Conservation (phyloP, 2,888 invertebrate species). For the Drosophila picticornis region DNA sequence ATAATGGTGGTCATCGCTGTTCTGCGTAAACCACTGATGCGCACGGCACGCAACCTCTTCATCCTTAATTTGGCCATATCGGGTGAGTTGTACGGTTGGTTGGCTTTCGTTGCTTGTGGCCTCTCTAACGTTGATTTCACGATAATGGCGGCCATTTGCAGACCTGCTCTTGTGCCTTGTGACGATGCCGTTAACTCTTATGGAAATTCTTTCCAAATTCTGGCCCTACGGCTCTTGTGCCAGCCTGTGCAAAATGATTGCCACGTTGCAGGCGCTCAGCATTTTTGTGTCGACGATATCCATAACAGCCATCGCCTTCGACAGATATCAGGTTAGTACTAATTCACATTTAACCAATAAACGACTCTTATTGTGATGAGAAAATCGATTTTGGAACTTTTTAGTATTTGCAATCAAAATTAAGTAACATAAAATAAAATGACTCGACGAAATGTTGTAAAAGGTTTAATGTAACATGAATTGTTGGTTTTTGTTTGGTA, state of each 20-base stretch:
- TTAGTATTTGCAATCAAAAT: slow-evolving; percentile 5
- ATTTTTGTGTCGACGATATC: slow-evolving; percentile 97
- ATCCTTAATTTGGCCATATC: slow-evolving; percentile 95
- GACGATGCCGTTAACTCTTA: slow-evolving; percentile 95
- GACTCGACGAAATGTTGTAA: background rate
- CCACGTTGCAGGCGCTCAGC: slow-evolving; percentile 94
- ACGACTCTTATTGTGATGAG: background rate
- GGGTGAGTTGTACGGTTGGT: slow-evolving; percentile 71
- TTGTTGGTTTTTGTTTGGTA: background rate
- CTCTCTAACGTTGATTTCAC: slow-evolving; percentile 16
- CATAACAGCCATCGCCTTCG: slow-evolving; percentile 95
- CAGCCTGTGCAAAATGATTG: slow-evolving; percentile 93
- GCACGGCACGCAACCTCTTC: slow-evolving; percentile 96
- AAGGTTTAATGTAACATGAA: background rate
- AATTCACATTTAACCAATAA: slow-evolving; percentile 3
- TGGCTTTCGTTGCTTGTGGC: background rate
- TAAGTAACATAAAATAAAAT: slow-evolving; percentile 14
- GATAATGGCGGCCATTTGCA: slow-evolving; percentile 41
- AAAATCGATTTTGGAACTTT: slow-evolving; percentile 3
- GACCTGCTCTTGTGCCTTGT: slow-evolving; percentile 95
- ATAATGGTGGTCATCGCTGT: slow-evolving; percentile 92
- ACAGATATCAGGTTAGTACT: slow-evolving; percentile 90
- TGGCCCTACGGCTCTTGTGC: slow-evolving; percentile 93
- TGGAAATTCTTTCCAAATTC: slow-evolving; percentile 93
- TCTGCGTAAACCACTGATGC: slow-evolving; percentile 93